Evolutionary conservation across 2,888 invertebrate genomes (phyloP).

Genomic region (Harpagoxenus sublaevis): DNA sequence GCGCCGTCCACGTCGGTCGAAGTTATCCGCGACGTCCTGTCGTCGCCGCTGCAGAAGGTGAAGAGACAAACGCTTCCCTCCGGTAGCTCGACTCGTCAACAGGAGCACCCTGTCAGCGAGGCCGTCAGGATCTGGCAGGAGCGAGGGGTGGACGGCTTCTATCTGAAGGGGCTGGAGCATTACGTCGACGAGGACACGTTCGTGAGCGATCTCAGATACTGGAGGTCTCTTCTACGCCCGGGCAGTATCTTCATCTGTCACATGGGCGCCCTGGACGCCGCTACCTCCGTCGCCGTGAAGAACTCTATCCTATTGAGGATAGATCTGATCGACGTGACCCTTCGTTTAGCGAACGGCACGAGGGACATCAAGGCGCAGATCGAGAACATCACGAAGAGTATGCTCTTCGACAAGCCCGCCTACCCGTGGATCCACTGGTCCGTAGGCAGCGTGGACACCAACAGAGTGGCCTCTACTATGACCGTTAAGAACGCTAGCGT

Average conservation of each 20-base stretch:
- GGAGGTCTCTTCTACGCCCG: conserved; percentile 90
- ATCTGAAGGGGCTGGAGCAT: conserved; percentile 92
- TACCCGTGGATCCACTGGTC: conserved; percentile 95
- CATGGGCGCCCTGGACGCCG: conserved; percentile 87
- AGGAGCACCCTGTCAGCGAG: conserved; percentile 86
- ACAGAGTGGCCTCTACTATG: conserved; percentile 88
- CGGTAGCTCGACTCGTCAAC: conserved; percentile 14
- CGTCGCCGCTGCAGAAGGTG: conserved; percentile 58
- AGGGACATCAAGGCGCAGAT: conserved; percentile 88
- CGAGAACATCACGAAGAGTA: conserved; percentile 87
- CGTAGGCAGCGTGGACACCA: conserved; percentile 89
- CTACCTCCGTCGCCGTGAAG: conserved; percentile 86
- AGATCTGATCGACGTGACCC: conserved; percentile 91
- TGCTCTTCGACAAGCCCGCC: conserved; percentile 89
- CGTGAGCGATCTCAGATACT: conserved; percentile 88
- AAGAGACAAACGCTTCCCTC: conserved; percentile 56
- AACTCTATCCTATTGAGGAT: conserved; percentile 89
- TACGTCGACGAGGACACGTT: conserved; percentile 89
- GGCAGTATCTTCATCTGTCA: conserved; percentile 90
- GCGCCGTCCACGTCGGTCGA: conserved; percentile 66
- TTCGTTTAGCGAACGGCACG: conserved; percentile 89
- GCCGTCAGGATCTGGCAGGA: conserved; percentile 90
- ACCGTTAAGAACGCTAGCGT: conserved; percentile 89
- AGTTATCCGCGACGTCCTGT: conserved; percentile 71
- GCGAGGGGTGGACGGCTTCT: conserved; percentile 96